A percentile compares a stretch with the other conserved stretches of the same genome.
phyloP scores from a whole-genome alignment of 2,888 invertebrate species.

The Drosophila ustulata region DNA sequence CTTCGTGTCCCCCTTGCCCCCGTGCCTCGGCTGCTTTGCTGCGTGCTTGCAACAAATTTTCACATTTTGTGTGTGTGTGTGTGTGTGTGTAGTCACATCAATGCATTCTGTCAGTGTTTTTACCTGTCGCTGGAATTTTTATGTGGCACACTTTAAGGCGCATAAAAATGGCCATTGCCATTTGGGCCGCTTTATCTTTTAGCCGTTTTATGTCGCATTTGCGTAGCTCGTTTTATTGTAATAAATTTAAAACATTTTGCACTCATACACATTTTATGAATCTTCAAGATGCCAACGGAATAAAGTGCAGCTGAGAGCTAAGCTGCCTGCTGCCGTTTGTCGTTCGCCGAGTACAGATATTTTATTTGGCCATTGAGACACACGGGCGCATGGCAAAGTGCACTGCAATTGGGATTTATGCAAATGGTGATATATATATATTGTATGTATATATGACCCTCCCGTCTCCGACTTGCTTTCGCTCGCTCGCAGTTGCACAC shows the following conservation, averaged over 20 bases:
- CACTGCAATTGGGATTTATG: constrained; percentile 80
- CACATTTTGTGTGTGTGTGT: constrained; percentile 30
- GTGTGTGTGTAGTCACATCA: constrained; percentile 55
- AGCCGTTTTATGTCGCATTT: constrained; percentile 78
- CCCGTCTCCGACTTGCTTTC: not conserved
- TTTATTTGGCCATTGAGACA: constrained; percentile 79
- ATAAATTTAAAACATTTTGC: constrained; percentile 81
- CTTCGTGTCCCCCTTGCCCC: no score
- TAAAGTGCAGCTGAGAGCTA: constrained; percentile 75
- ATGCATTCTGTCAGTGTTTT: constrained; percentile 49
- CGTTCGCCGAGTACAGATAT: constrained; percentile 52
- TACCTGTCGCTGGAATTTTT: constrained; percentile 55
- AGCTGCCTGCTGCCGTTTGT: constrained; percentile 34
- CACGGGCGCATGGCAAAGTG: constrained; percentile 67
- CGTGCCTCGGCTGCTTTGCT: not conserved
- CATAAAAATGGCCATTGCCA: constrained; percentile 68
- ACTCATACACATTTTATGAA: constrained; percentile 80
- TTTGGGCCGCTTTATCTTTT: constrained; percentile 70
- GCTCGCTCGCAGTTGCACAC: constrained; percentile 16
- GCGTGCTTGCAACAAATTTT: constrained; percentile 55
- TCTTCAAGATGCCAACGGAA: constrained; percentile 59
- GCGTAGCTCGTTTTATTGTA: constrained; percentile 78
- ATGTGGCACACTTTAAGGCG: constrained; percentile 74
- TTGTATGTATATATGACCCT: constrained; percentile 11
- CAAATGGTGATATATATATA: constrained; percentile 65